Evolutionary conservation across 2,888 invertebrate species (phyloP), one percentile per base, ranked within the genome.

Genomic region (Xestia c-nigrum): DNA sequence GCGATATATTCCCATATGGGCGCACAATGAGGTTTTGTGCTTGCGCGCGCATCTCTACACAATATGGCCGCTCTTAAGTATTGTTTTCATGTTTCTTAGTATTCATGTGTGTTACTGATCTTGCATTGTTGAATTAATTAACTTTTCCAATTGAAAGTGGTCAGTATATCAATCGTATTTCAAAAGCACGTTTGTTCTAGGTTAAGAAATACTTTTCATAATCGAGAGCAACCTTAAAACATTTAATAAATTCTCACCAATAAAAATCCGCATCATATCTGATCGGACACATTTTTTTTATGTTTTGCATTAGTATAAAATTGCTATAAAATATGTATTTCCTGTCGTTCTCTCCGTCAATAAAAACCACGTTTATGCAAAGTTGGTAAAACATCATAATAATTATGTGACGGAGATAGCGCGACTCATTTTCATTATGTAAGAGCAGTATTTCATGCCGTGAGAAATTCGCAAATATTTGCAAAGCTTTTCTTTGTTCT

Each of bases 1-100:
- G 94, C 92, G 90, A 95, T 96, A 94, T 96, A 95, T 96, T 95
- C 95, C 95, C 95, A 95, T 96, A 96, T 94, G 93, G 92, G 94
- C 93, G 93, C 92, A 96, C 96, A 96, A 95, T 95, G 91, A 88
- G 78, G 87, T 94, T 94, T 95, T 95, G 95, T 95, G 86, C 77
- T 80, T 88, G 90, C 89, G 85, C 85, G 88, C 90, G 91, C 91
- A 89, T 86, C 87, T 86, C 92, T 90, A 89, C 86, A 91, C 92
- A 92, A 93, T 83, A 92, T 91, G 90, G 91, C 90, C 84, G 88
- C 89, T 85, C 88, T 90, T 90, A 85, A 81, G 84, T 90, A 93
- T 95, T 95, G 94, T 94, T 92, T 94, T 93, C 89, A 86, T 83
- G 80, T 87, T 89, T 88, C 86, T 91, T 88, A 87, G 89, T 89